Evolutionary conservation across 2,797 vertebrate genomes (phyloP).

Genomic region (Eulemur coronatus): DNA sequence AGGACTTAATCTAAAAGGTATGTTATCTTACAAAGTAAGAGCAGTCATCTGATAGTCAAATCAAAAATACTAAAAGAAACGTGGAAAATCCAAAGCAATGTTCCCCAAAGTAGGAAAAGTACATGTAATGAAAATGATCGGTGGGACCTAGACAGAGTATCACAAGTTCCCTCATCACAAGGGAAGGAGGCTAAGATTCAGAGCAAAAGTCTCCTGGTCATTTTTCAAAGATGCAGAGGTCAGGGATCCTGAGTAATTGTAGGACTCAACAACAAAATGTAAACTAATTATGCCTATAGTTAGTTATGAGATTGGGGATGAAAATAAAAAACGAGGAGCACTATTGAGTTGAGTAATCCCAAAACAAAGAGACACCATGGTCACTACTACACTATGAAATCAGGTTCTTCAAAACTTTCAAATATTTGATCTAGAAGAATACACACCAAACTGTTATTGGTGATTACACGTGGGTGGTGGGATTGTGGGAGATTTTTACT

Average conservation of each 20-base stretch:
- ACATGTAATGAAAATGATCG: not conserved
- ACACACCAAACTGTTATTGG: not conserved
- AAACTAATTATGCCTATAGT: not conserved
- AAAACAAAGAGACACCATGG: not conserved
- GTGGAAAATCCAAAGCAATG: not conserved
- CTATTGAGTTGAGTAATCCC: not conserved
- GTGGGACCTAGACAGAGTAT: not conserved
- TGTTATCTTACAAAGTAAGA: not conserved
- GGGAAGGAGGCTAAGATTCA: not conserved
- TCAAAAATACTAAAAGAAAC: not conserved
- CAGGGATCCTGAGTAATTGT: not conserved
- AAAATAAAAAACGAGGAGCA: not conserved
- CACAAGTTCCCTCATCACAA: not conserved
- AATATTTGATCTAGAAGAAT: not conserved
- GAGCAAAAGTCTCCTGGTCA: not conserved
- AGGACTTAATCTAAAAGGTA: conserved; percentile 3
- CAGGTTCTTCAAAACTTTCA: not conserved
- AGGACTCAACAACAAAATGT: not conserved
- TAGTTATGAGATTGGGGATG: not conserved
- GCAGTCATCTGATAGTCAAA: conserved; percentile 9
- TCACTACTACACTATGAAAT: not conserved
- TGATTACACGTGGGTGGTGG: not conserved
- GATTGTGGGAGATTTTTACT: not conserved
- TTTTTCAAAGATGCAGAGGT: not conserved
- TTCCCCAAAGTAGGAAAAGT: not conserved